A percentile compares a stretch with the other conserved stretches of the same genome.
These are phyloP conservation scores for Lottia scabra DNA, from an alignment of 2,888 invertebrate genomes.

Conservation along the genomic window DNA sequence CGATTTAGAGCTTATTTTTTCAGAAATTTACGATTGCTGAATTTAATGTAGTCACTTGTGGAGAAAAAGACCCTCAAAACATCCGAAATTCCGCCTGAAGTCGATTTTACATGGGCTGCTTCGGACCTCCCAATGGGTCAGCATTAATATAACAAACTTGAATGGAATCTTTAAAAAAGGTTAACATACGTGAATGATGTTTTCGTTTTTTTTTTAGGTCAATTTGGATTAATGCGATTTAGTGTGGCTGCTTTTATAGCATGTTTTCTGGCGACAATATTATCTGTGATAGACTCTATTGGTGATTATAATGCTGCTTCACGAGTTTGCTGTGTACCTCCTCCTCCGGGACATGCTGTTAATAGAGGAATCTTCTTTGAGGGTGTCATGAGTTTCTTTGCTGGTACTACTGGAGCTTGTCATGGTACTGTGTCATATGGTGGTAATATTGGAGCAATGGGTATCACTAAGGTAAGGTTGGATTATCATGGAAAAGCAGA, in stretches of 20 bases:
- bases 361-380: conserved; percentile 81
- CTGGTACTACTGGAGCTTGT: conserved; percentile 86
- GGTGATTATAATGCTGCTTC: conserved; percentile 92
- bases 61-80: too few species aligned
- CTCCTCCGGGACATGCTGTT: conserved; percentile 86
- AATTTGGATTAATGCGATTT: conserved; percentile 51
- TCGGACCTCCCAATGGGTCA: too few species aligned
- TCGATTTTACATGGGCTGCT: too few species aligned
- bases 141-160: too few species aligned
- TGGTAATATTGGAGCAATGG: conserved; percentile 90
- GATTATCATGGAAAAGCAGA: too few species aligned
- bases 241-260: conserved; percentile 44
- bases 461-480: conserved; percentile 79
- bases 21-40: too few species aligned
- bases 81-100: too few species aligned
- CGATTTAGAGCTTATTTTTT: too few species aligned
- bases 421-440: conserved; percentile 90
- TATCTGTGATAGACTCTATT: conserved; percentile 70
- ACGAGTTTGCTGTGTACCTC: conserved; percentile 76
- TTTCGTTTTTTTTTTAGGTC: conserved; percentile 34
- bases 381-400: conserved; percentile 83
- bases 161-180: too few species aligned
- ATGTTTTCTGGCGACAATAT: conserved; percentile 46
- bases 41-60: too few species aligned
- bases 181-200: too few species aligned